Base-by-base conservation (phyloP, 2,797 vertebrate species). In the Hephaestus fuliginosus region DNA sequence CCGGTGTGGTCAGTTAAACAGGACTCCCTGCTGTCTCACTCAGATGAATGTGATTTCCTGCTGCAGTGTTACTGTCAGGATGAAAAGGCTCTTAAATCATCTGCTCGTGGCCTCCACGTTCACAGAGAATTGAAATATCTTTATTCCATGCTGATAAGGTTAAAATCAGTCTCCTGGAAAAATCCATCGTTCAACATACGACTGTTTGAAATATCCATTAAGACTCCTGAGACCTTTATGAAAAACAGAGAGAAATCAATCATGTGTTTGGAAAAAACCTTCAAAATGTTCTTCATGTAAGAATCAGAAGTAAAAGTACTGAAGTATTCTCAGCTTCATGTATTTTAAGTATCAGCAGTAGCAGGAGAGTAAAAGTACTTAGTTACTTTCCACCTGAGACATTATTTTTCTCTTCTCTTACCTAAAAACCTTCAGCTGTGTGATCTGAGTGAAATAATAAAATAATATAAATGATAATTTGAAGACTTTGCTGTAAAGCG, bases 111-210 rank as follows among this genome's bases (percentile, higher is more conserved):
- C 64, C 64, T 56, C 49, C 3, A 20, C 49, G 15, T 49, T 11
- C n/a, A 13, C 11, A 25, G 22, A 14, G 15, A 25, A 55, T 43
- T 17, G 30, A 57, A 49, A 57, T 6, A 2, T 48, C 39, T 55
- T 49, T 51, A 43, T 39, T 68, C 30, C 5, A 0, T 18, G 51
- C 58, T 63, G 63, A 74, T 69, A 20, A 49, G 64, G 64, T 74
- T 68, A 13, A 68, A 74, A 67, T 62, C 39, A 39, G 25, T 39
- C 63, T 53, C 11, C 8, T 48, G 55, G 63, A 25, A 79, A 80
- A 74, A 74, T 62, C 13, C 30, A 41, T 62, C 56, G 39, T 6
- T 61, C 56, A 48, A 10, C 15, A 18, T 39, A 17, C 41, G 22
- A 0, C 41, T 25, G 51, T 53, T 28, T 73, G 53, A 79, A 44